Evolutionary conservation across 2,797 vertebrate species (phyloP), one percentile per base, ranked within the genome.

Genomic region (Gadopsis bispinosus): DNA sequence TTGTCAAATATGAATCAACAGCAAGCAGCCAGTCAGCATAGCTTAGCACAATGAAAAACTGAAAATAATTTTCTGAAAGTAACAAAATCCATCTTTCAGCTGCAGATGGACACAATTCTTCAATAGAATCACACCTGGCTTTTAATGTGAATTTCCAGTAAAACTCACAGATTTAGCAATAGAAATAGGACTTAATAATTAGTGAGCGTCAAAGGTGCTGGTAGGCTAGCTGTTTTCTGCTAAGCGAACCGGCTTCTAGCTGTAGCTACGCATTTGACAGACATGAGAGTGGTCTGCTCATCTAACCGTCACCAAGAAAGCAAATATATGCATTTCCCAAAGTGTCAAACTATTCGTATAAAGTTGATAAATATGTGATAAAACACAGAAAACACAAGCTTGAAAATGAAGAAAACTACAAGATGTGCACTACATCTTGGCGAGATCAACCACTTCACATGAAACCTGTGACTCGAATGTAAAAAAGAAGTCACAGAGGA

Each of bases 401-500:
- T 16, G 7, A 37, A 37, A 37, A 37, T 14, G 37, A 7, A 48
- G 29, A 31, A 43, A 67, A 66, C 22, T 26, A 26, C 26, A 26
- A 26, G 26, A 26, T 26, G 47, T 12, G 43, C 26, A 48, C 48
- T 3, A 60, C 48, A 56, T 2, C 5, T 50, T 59, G 50, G n/a
- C 4, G 11, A 22, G 48, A 69, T 48, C 35, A 16, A 16, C 26
- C 55, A 29, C 29, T 39, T 50, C 13, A 45, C 59, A 69, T 45
- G 17, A 73, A 78, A 56, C 22, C 8, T 59, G 17, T 63, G 55
- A 37, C 6, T 61, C 51, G 31, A 75, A 47, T 56, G 48, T 45
- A 53, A 62, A 47, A 39, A 2, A 51, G 26, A 60, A 37, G 37
- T 19, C 26, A 35, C 13, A 12, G 8, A 31, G 51, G 37, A 62